phyloP scores from a whole-genome alignment of 2,797 vertebrate species.

The Oryzias sinensis region DNA sequence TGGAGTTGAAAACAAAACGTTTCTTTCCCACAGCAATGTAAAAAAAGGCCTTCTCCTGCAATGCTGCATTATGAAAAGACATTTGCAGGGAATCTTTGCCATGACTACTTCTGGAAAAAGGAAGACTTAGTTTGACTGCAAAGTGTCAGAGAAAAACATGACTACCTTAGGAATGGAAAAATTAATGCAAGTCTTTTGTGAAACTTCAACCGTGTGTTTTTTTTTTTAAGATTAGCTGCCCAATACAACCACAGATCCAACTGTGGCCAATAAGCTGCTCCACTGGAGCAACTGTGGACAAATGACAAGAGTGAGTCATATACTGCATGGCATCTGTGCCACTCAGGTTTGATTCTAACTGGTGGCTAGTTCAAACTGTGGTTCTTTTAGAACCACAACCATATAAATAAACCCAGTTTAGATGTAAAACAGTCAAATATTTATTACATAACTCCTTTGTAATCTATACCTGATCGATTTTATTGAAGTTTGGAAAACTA shows the following conservation, averaged over 20 bases:
- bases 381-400: slow-evolving; percentile 7
- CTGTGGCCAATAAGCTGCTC: no score
- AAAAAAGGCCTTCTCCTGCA: slow-evolving; percentile 4
- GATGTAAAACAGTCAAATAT: background rate
- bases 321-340: slow-evolving; percentile 33
- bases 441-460: background rate
- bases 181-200: slow-evolving; percentile 3
- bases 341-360: slow-evolving; percentile 14
- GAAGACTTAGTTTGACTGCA: slow-evolving; percentile 41
- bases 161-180: slow-evolving; percentile 27
- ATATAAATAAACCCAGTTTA: background rate
- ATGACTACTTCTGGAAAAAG: slow-evolving; percentile 24
- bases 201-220: no score
- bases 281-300: no score
- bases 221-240: no score
- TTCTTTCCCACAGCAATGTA: background rate
- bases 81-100: slow-evolving; percentile 47
- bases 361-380: slow-evolving; percentile 11
- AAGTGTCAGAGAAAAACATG: slow-evolving; percentile 34
- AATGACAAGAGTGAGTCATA: slow-evolving; percentile 15
- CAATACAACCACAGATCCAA: no score
- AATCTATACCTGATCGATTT: background rate
- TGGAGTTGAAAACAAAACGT: slow-evolving; percentile 1
- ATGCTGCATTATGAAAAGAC: slow-evolving; percentile 38
- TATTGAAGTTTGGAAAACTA: background rate